A percentile compares a stretch with the other conserved stretches of the same genome.
phyloP scores from a whole-genome alignment of 2,113 vertebrate genomes.

The Tetrax tetrax region DNA sequence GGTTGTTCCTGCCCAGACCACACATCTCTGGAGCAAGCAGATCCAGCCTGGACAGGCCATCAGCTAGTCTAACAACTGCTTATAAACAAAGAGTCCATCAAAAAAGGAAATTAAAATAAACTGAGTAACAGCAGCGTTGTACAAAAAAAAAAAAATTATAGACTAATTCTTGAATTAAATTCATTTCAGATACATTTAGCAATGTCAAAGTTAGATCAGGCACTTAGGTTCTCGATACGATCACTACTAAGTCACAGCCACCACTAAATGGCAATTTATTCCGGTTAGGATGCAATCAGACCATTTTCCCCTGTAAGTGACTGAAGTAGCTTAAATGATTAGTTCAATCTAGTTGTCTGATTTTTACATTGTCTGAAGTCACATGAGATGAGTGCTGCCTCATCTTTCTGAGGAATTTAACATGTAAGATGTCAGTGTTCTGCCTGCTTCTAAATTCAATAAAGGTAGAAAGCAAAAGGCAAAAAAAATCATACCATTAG shows the following conservation, averaged over 20 bases:
- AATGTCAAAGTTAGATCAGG: not conserved
- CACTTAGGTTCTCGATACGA: not conserved
- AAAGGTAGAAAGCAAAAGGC: not conserved
- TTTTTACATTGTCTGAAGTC: constrained; percentile 41
- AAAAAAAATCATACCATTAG: not conserved
- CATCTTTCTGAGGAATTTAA: not conserved
- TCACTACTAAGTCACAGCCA: not conserved
- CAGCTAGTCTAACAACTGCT: not conserved
- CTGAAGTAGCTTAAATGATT: not conserved
- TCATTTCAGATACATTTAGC: not conserved
- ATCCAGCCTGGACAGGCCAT: not conserved
- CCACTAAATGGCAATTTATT: not conserved
- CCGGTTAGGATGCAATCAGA: not conserved
- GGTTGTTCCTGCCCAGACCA: not conserved
- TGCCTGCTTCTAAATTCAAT: not conserved
- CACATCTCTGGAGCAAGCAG: not conserved
- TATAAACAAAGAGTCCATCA: not conserved
- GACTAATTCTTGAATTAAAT: not conserved
- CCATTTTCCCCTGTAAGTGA: not conserved
- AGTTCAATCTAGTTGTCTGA: not conserved
- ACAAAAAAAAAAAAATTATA: not conserved
- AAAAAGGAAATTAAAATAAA: not conserved
- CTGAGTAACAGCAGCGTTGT: not conserved
- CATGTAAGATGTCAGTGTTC: not conserved
- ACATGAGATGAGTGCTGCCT: not conserved